Evolutionary conservation across 2,113 vertebrate genomes (phyloP).

Genomic region (Laticauda laticaudata): DNA sequence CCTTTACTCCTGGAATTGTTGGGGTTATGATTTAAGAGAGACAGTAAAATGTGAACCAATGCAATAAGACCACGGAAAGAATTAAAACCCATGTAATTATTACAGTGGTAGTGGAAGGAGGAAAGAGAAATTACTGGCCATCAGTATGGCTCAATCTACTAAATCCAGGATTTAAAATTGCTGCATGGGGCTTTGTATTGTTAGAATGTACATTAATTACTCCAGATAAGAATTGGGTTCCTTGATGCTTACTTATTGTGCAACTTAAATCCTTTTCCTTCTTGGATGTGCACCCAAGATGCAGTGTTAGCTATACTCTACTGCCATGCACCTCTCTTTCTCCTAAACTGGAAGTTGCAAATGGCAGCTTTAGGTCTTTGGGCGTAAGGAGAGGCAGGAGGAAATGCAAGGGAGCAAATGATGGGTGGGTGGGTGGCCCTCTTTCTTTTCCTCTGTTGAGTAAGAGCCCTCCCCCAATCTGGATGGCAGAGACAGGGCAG

Average conservation of each 20-base stretch:
- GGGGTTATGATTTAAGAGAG: background rate
- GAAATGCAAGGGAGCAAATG: background rate
- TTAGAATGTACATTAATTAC: background rate
- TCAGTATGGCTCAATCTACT: background rate
- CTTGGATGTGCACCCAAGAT: background rate
- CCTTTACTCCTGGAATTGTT: background rate
- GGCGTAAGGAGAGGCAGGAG: background rate
- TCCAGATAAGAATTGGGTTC: background rate
- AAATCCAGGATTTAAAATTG: background rate
- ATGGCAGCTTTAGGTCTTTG: background rate
- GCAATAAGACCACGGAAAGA: background rate
- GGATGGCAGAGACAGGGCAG: background rate
- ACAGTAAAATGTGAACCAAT: background rate
- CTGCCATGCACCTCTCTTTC: background rate
- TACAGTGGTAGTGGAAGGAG: background rate
- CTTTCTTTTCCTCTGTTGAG: background rate
- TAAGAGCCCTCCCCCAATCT: constrained; percentile 6
- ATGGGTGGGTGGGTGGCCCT: too few relatives aligned
- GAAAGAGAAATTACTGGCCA: background rate
- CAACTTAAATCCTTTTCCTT: background rate
- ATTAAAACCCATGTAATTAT: background rate
- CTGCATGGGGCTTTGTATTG: background rate
- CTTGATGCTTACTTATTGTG: background rate
- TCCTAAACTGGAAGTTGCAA: background rate
- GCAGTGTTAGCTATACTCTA: background rate